phyloP scores from a whole-genome alignment of 2,113 vertebrate species.

The Edolisoma coerulescens region DNA sequence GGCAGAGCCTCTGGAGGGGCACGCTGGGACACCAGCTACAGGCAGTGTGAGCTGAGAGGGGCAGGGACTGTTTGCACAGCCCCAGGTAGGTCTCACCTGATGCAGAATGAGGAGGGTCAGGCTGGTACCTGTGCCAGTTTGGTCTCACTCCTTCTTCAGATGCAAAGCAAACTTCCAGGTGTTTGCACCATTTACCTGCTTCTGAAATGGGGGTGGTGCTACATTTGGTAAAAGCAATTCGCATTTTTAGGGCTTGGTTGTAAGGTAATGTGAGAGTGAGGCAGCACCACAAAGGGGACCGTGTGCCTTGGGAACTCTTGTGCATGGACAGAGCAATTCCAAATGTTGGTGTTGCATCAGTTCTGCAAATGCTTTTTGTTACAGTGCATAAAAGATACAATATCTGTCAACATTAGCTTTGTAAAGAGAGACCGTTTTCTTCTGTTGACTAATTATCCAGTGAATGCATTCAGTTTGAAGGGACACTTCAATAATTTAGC shows the following conservation, averaged over 20 bases:
- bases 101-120: neutral
- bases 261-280: neutral
- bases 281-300: neutral
- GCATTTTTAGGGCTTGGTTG: neutral
- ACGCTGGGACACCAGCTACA: accelerated
- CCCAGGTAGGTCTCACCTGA: accelerated
- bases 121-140: neutral
- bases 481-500: constrained; percentile 58
- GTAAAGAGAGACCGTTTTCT: constrained; percentile 40
- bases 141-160: neutral
- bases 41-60: accelerated
- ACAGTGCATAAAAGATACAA: neutral
- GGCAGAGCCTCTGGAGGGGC: neutral
- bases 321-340: neutral
- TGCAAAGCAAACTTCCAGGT: neutral
- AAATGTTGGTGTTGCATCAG: constrained; percentile 16
- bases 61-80: neutral
- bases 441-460: constrained; percentile 55
- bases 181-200: neutral
- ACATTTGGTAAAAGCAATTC: neutral
- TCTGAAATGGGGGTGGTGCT: neutral
- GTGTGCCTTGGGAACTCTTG: neutral
- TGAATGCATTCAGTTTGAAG: constrained; percentile 28
- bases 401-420: neutral
- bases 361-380: constrained; percentile 43